Base-by-base conservation (phyloP, 2,888 invertebrate genomes). In the Noctuana brunneofusca region DNA sequence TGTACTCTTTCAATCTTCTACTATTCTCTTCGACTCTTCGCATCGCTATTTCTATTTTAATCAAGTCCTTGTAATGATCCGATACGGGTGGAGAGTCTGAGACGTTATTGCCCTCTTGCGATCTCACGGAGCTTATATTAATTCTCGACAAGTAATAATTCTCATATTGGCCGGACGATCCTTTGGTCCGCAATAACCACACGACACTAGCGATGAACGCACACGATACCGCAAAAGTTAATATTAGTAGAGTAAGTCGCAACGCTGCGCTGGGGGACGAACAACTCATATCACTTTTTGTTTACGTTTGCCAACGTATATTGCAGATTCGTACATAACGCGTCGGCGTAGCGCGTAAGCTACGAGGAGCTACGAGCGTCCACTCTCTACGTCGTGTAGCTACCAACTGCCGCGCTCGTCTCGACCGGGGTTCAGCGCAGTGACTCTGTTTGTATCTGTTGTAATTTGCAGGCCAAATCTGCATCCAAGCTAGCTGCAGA, bases 231-330 rank as follows among this genome's bases (percentile, higher is more conserved):
- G 89, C 71, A 65, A 90, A 86, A 72, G 89, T 91, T 78, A 87
- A 75, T 83, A 87, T 82, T 65, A 90, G 76, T 69, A 91, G 83
- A 84, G 89, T 86, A 79, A 89, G 83, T 80, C 89, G 82, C 76
- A 88, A 80, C 76, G 87, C 84, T 79, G 81, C 75, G 74, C 80
- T 88, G 67, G 84, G 79, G 75, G 89, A 84, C 80, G 88, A 80
- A 88, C 90, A 87, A 88, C 90, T 91, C 90, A 91, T 91, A 89
- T 90, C 89, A 90, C 89, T 87, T 84, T 86, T 89, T 90, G 89
- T 88, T 89, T 87, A 79, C 84, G 82, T 89, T 87, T 83, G 71
- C 74, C 69, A 75, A 79, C 79, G 81, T 78, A 80, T 79, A 77
- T 75, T 76, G 72, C 71, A 76, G 76, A 75, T 74, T 80, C 81